A percentile compares a stretch with the other conserved stretches of the same genome.
Evolutionary conservation across 1,140 invertebrate genomes (phyloP).

Genomic region (Plectrocnemia conspersa): DNA sequence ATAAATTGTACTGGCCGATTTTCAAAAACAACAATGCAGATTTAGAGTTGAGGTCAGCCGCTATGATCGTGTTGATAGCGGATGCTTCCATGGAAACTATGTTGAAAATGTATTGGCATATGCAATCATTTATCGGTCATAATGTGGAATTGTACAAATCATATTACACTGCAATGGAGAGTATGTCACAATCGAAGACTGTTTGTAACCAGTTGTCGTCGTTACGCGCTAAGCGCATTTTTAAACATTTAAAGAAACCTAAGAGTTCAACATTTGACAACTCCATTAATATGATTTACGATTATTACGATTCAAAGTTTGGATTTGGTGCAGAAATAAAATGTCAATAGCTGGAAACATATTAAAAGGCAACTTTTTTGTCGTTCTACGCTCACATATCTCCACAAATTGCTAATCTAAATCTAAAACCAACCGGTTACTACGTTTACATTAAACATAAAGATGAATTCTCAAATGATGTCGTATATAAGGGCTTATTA

Average conservation of each 20-base stretch:
- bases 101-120: conserved; percentile 45
- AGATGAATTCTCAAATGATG: conserved; percentile 21
- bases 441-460: conserved; percentile 19
- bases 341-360: conserved; percentile 15
- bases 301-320: conserved; percentile 38
- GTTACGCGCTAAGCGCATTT: conserved; percentile 25
- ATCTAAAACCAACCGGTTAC: conserved; percentile 9
- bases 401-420: conserved; percentile 23
- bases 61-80: conserved; percentile 43
- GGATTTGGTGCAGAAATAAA: conserved; percentile 35
- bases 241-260: conserved; percentile 30
- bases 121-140: conserved; percentile 42
- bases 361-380: conserved; percentile 2
- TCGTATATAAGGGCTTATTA: too few relatives aligned
- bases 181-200: conserved; percentile 40
- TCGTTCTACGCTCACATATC: conserved; percentile 18
- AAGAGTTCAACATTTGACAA: conserved; percentile 29
- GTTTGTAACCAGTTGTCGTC: conserved; percentile 40
- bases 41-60: conserved; percentile 39
- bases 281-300: conserved; percentile 22
- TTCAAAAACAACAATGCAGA: conserved; percentile 39
- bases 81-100: conserved; percentile 38
- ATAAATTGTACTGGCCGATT: conserved; percentile 45
- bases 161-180: conserved; percentile 43
- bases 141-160: conserved; percentile 46